Percentiles rank a stretch among this genome's conserved stretches.
These are phyloP conservation scores for Dolichallabes microphthalmus DNA, from an alignment of 2,113 vertebrate genomes.

Conservation along the genomic window DNA sequence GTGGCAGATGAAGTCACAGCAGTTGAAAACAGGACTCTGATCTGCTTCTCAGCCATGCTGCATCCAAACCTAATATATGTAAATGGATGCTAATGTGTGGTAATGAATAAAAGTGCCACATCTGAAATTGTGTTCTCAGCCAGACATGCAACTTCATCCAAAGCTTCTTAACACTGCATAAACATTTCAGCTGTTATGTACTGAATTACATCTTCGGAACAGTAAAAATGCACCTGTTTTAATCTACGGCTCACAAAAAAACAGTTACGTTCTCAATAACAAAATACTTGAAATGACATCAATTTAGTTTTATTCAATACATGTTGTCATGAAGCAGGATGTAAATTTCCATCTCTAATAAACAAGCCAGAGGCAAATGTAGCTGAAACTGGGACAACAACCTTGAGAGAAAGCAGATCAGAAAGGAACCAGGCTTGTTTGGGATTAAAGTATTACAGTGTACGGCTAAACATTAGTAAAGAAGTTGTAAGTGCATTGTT, in stretches of 20 bases:
- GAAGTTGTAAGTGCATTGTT: background rate
- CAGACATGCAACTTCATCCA: conserved; percentile 30
- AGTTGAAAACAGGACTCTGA: conserved; percentile 8
- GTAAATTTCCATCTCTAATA: background rate
- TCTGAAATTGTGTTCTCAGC: conserved; percentile 30
- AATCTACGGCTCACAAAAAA: background rate
- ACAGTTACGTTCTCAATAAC: background rate
- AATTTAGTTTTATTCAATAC: too few species aligned
- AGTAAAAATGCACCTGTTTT: background rate
- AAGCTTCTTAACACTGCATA: conserved; percentile 30
- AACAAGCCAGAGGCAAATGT: background rate
- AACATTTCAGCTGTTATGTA: conserved; percentile 11
- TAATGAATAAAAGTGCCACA: conserved; percentile 50
- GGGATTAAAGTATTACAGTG: background rate
- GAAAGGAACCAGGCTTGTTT: background rate
- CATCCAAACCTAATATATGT: conserved; percentile 37
- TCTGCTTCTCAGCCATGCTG: background rate
- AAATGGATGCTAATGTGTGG: conserved; percentile 51
- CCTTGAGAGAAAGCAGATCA: background rate
- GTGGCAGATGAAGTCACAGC: conserved; percentile 35
- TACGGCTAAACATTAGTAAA: background rate
- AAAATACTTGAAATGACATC: background rate
- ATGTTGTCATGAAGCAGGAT: background rate
- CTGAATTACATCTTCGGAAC: background rate
- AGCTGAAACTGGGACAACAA: background rate